phyloP scores from a whole-genome alignment of 2,797 vertebrate species.

The Leptatherina wallacei region DNA sequence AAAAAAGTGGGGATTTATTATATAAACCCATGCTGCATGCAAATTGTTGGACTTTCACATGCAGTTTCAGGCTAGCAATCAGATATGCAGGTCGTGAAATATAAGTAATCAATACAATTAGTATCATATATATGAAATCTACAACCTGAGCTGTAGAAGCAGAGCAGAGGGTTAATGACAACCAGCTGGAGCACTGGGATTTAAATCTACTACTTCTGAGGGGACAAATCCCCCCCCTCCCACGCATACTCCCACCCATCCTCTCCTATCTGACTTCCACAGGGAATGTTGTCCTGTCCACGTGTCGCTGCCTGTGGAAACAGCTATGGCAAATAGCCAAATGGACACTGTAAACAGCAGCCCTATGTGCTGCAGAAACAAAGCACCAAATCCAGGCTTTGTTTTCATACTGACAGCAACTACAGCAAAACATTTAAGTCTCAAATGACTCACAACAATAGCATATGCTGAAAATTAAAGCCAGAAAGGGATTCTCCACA shows the following conservation, averaged over 20 bases:
- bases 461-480: conserved; percentile 39
- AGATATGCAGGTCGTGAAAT: background rate
- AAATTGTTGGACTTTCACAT: background rate
- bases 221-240: conserved; percentile 15
- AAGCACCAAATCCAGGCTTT: conserved; percentile 22
- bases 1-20: conserved; percentile 4
- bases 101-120: background rate
- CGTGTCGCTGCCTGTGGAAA: conserved; percentile 59
- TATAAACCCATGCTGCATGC: conserved; percentile 8
- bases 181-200: conserved; percentile 65
- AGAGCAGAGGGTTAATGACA: conserved; percentile 64
- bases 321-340: conserved; percentile 40
- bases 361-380: conserved; percentile 38
- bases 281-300: conserved; percentile 64
- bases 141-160: conserved; percentile 31
- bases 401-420: conserved; percentile 33
- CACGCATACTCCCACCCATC: background rate
- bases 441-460: conserved; percentile 34
- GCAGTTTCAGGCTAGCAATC: background rate
- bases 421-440: conserved; percentile 24
- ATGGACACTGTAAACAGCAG: conserved; percentile 41
- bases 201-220: conserved; percentile 68
- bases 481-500: conserved; percentile 41
- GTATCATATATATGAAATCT: background rate
- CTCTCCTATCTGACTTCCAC: conserved; percentile 41